These are phyloP conservation scores for Phaetusa simplex DNA, from an alignment of 2,113 vertebrate species.

Conservation along the genomic window DNA sequence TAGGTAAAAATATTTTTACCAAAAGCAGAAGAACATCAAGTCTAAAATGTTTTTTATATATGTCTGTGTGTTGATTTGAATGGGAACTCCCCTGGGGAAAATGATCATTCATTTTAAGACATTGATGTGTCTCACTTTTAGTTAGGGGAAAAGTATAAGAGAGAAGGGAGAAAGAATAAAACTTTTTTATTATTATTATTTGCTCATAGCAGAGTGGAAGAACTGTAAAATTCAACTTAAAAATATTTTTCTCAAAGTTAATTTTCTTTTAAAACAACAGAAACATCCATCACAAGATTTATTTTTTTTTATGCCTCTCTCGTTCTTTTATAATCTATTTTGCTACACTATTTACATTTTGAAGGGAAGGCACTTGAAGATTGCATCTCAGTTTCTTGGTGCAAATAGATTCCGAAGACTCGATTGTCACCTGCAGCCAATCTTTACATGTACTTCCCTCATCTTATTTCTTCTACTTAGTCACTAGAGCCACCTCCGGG, in stretches of 20 bases:
- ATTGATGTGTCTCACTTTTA: neutral
- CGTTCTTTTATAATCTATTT: neutral
- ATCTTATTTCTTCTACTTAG: neutral
- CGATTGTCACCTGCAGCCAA: neutral
- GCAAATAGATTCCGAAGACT: neutral
- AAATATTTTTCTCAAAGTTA: neutral
- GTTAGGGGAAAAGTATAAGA: neutral
- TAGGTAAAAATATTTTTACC: neutral
- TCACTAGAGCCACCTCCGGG: neutral
- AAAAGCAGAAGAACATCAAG: neutral
- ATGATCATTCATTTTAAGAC: constrained; percentile 13
- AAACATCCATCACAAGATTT: neutral
- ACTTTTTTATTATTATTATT: neutral
- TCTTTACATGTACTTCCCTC: neutral
- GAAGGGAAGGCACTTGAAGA: neutral
- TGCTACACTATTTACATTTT: neutral
- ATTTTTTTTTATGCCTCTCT: neutral
- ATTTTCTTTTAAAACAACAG: neutral
- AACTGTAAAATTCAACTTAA: neutral
- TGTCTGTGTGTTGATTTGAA: neutral
- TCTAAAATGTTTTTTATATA: neutral
- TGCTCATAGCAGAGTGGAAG: neutral
- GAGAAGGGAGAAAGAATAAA: neutral
- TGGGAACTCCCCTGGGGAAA: neutral
- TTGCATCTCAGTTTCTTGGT: neutral